Conservation (phyloP, 2,888 invertebrate genomes). For the Deroplatys truncata region DNA sequence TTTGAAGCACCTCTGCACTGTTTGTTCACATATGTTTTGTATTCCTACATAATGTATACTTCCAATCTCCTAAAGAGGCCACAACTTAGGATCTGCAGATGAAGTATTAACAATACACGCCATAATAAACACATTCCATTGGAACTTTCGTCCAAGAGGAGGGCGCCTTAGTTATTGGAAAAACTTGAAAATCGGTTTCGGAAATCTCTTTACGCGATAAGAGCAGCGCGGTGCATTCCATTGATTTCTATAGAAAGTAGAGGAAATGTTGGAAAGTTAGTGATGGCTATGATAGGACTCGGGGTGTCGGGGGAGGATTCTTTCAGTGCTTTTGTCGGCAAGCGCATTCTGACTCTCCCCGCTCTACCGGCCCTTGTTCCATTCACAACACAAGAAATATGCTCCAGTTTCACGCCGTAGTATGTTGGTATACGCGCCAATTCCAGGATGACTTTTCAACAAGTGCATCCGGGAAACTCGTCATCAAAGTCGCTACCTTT, state of each 20-base stretch:
- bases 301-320: background rate
- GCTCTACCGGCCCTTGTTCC: background rate
- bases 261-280: background rate
- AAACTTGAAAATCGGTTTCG: background rate
- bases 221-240: background rate
- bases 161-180: background rate
- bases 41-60: too few species aligned
- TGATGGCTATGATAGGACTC: background rate
- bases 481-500: background rate
- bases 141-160: background rate
- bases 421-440: background rate
- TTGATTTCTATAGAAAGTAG: background rate
- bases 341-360: background rate
- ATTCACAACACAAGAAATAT: background rate
- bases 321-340: background rate
- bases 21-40: too few species aligned
- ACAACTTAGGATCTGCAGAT: too few species aligned
- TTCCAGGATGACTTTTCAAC: background rate
- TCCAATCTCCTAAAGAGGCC: too few species aligned
- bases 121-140: background rate
- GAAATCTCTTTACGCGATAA: background rate
- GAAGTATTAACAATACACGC: background rate
- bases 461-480: background rate
- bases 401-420: background rate
- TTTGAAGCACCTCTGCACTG: too few species aligned